A percentile compares a stretch with the other conserved stretches of the same genome.
Evolutionary conservation across 37 sponge, comb jelly and placozoan genomes (phyloP).

Genomic region (Spongia lamella): DNA sequence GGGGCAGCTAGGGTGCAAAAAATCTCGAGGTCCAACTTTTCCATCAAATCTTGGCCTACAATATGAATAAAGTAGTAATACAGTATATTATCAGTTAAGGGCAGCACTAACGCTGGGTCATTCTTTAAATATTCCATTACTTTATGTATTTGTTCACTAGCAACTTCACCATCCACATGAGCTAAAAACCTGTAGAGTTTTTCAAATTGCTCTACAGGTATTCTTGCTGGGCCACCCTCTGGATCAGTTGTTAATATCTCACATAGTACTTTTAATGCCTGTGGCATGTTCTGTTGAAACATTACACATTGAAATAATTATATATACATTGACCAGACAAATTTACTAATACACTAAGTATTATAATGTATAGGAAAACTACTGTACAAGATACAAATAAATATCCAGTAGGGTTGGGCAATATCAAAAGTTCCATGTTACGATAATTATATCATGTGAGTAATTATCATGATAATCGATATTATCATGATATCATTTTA

Average conservation of each 20-base stretch:
- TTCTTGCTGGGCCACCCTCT: conserved; percentile 84
- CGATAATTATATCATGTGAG: too few species aligned
- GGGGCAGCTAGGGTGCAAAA: conserved; percentile 80
- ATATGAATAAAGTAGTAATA: not conserved
- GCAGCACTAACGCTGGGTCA: conserved; percentile 66
- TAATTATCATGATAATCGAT: too few species aligned
- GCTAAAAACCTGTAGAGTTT: conserved; percentile 81
- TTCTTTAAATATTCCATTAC: conserved; percentile 68
- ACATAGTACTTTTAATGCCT: conserved; percentile 80
- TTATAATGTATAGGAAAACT: too few species aligned
- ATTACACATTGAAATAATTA: conserved; percentile 1
- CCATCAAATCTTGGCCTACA: conserved; percentile 64
- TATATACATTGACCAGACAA: conserved; percentile 8
- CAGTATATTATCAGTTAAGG: not conserved
- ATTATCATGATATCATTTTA: too few species aligned
- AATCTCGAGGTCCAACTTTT: conserved; percentile 84
- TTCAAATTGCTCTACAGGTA: conserved; percentile 70
- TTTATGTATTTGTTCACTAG: conserved; percentile 53
- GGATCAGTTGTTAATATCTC: conserved; percentile 79
- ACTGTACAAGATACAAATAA: too few species aligned
- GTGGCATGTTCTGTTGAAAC: conserved; percentile 52
- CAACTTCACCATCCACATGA: conserved; percentile 72
- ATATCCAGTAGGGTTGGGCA: too few species aligned
- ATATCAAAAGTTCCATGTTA: too few species aligned
- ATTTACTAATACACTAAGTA: not conserved